Conservation (phyloP, 2,797 vertebrate species). For the Nothura maculosa region DNA sequence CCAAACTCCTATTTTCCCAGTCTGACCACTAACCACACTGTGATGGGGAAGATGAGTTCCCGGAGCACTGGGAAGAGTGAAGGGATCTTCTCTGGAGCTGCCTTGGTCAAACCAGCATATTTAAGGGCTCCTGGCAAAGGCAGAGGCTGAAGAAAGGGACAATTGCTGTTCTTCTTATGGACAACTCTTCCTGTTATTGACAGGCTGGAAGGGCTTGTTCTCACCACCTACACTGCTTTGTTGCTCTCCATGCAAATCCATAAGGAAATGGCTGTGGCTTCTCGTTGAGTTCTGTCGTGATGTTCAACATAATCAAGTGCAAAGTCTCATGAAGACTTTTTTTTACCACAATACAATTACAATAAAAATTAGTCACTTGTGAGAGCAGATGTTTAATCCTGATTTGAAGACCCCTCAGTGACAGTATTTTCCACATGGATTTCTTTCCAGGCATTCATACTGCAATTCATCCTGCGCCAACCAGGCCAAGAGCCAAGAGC, state of each 20-base stretch:
- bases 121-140: background rate
- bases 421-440: background rate
- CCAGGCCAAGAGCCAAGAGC: background rate
- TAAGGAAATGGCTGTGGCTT: fast-evolving
- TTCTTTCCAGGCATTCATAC: background rate
- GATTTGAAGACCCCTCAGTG: background rate
- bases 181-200: background rate
- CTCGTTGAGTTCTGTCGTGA: background rate
- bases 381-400: background rate
- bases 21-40: background rate
- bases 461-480: background rate
- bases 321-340: background rate
- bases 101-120: background rate
- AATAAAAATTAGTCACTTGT: background rate
- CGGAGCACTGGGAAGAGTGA: background rate
- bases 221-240: background rate
- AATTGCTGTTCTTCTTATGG: background rate
- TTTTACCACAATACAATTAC: background rate
- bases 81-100: background rate
- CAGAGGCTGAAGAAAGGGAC: background rate
- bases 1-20: background rate
- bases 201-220: background rate
- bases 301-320: background rate
- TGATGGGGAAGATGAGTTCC: background rate
- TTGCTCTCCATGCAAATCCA: background rate